Evolutionary conservation across 1,140 invertebrate species (phyloP).

Genomic region (Rhopalosiphum maidis): DNA sequence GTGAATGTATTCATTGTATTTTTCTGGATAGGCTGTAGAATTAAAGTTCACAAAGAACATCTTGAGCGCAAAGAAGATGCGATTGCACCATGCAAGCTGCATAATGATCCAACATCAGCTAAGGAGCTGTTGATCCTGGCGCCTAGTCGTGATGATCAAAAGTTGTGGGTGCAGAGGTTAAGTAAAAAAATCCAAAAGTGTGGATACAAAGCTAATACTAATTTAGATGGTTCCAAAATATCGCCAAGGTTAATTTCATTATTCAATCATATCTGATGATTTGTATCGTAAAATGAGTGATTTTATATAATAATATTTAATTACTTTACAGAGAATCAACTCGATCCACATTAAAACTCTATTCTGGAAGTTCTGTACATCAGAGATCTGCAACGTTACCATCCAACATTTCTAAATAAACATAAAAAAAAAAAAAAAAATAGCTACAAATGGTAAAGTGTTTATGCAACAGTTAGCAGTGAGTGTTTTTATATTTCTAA

Average conservation of each 20-base stretch:
- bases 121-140: conserved; percentile 91
- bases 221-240: conserved; percentile 66
- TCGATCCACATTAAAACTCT: conserved; percentile 69
- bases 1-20: not conserved
- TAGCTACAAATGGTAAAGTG: not conserved
- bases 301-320: not conserved
- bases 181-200: conserved; percentile 92
- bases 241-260: conserved; percentile 11
- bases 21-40: conserved; percentile 81
- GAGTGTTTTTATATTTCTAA: conserved; percentile 8
- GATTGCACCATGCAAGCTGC: conserved; percentile 89
- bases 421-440: not conserved
- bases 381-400: conserved; percentile 65
- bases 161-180: conserved; percentile 88
- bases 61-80: conserved; percentile 81
- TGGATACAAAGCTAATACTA: conserved; percentile 87
- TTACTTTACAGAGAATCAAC: conserved; percentile 73
- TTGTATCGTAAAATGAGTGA: not conserved
- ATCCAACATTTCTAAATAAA: conserved; percentile 60
- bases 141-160: conserved; percentile 83
- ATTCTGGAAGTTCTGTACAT: conserved; percentile 58
- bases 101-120: conserved; percentile 90
- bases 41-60: conserved; percentile 97
- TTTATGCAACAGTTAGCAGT: not conserved
- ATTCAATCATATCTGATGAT: not conserved